Evolutionary conservation across 2,888 invertebrate species (phyloP), one percentile per base, ranked within the genome.

Genomic region (Folsomia candida): DNA sequence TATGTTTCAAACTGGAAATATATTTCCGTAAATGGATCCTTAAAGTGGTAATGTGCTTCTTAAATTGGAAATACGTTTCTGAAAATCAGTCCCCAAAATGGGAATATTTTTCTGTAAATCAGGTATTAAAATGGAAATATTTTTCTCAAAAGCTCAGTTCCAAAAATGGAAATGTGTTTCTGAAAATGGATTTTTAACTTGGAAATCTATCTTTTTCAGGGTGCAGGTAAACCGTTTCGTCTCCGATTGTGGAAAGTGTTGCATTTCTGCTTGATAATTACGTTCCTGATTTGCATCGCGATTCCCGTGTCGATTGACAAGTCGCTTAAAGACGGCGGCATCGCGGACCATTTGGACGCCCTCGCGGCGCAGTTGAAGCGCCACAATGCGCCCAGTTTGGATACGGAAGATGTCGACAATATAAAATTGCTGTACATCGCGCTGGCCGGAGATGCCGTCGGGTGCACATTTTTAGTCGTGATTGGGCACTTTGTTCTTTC

Each of bases 241-340:
- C 25, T 24, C 59, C 24, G 26, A 59, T 14, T 59, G 18, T 59
- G 59, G 59, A 62, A 62, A 27, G 3, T 62, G 2, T 11, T 62
- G 3, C 25, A 62, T 18, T 62, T 29, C 11, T 9, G 14, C 4
- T 18, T 62, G 4, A n/a, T 37, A 14, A 4, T 26, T 2, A 20
- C 26, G 27, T 26, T 28, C 22, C 6, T 62, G 11, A 9, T 27
- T 4, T 62, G 62, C 27, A 11, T 28, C 62, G 14, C 26, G 3
- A 62, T 62, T 28, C 62, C 62, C 2, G 4, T 62, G n/a, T 29
- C 62, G 20, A 62, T 62, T 20, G 62, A 62, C 29, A 27, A 29
- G 18, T 14, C n/a, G 14, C 14, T 25, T n/a, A 22, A 62, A 26
- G 62, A 62, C 26, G 62, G 27, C 11, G 62, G 62, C 18, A 62